Evolutionary conservation across 2,888 invertebrate genomes (phyloP).

Genomic region (Cryptocephalus primarius): DNA sequence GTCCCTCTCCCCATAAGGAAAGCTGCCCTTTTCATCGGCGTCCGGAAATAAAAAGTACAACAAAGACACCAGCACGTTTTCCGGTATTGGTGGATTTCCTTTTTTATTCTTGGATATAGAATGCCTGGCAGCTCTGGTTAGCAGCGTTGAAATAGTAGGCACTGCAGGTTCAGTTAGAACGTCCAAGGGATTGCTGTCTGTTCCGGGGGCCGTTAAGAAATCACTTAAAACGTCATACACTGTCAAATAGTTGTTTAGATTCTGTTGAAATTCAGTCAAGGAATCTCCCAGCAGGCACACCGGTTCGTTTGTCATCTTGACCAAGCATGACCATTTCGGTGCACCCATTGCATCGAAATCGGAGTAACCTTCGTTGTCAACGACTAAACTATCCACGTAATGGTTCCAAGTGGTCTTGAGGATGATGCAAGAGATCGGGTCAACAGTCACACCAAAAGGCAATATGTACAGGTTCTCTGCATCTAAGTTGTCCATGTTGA

Average conservation of each 20-base stretch:
- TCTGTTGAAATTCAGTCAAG: conserved; percentile 56
- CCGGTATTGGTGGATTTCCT: conserved; percentile 67
- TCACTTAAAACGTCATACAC: conserved; percentile 46
- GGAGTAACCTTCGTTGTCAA: conserved; percentile 78
- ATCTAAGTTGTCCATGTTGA: conserved; percentile 47
- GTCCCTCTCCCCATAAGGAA: conserved; percentile 42
- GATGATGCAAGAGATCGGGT: conserved; percentile 68
- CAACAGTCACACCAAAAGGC: conserved; percentile 76
- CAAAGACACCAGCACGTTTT: conserved; percentile 63
- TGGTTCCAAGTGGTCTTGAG: conserved; percentile 80
- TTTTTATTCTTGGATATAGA: conserved; percentile 30
- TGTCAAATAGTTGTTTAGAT: conserved; percentile 39
- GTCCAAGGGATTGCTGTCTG: conserved; percentile 43
- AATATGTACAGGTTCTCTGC: conserved; percentile 45
- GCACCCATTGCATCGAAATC: conserved; percentile 78
- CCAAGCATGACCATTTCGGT: conserved; percentile 66
- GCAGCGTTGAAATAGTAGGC: conserved; percentile 49
- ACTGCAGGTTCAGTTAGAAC: conserved; percentile 68
- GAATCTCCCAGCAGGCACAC: conserved; percentile 69
- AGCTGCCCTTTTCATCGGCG: conserved; percentile 55
- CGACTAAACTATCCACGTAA: conserved; percentile 72
- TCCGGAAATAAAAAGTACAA: conserved; percentile 82
- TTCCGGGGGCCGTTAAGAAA: conserved; percentile 29
- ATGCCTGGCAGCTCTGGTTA: conserved; percentile 44
- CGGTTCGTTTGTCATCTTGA: conserved; percentile 56